Evolutionary conservation across 2,113 vertebrate species (phyloP), one percentile per base, ranked within the genome.

Genomic region (Accipiter virgatus): DNA sequence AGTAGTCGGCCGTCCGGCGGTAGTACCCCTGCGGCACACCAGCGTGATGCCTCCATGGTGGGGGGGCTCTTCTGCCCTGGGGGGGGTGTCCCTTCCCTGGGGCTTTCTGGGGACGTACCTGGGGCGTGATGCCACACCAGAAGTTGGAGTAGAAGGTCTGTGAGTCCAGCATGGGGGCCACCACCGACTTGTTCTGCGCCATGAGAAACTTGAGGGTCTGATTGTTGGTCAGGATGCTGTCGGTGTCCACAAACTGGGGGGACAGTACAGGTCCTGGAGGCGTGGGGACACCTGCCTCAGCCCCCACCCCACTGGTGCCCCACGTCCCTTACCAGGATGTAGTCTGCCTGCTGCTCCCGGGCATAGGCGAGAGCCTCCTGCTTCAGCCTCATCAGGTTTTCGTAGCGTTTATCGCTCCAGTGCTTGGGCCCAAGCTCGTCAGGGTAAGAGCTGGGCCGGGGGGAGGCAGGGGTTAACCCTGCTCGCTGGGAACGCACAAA

Each of bases 51-150:
- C 67, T 73, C 73, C 11, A 0, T 56, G 55, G 50, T 10, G 27
- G 25, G 66, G 66, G 68, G 27, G 31, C n/a, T 85, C n/a, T 45
- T 81, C 52, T 18, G 3, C 74, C 52, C 17, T 0, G 12, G 56
- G 13, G 8, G 3, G 14, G 16, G 9, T 12, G 15, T 50, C 32
- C 66, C 38, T 27, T 65, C 82, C 40, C 19, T 3, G 1, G 32
- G 63, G 36, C 13, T 50, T 40, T 25, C 40, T 4, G 1, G 29
- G 42, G 20, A 19, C 15, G 26, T 95, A 99, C 99, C 99, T 99
- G 99, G 0, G 99, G 99, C 0, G 99, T 99, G 94, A 99, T 99
- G 10, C 99, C 99, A 9, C 99, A 99, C 99, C 99, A 99, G 98
- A 98, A 99, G 97, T 99, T 99, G 94, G 99, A 50, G 96, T 99